Percentiles rank a stretch among this genome's conserved stretches.
Conservation (phyloP, 2,888 invertebrate genomes). For the Ditylenchus weischeri region DNA sequence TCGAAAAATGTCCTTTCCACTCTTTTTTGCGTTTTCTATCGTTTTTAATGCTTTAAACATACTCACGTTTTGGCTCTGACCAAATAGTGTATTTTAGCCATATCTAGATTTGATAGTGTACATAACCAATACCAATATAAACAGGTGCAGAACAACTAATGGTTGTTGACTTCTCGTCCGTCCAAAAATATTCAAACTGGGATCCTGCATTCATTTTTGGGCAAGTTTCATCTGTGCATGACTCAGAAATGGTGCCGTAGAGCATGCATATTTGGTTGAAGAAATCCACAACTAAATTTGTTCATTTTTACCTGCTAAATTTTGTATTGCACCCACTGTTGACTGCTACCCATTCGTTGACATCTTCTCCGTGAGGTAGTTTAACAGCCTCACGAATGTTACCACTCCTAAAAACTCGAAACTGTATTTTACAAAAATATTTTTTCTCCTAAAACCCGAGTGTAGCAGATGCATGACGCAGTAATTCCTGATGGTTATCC, state of each 20-base stretch:
- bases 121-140: slow-evolving; percentile 58
- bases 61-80: no score
- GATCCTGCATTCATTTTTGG: slow-evolving; percentile 85
- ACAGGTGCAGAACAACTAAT: slow-evolving; percentile 96
- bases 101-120: no score
- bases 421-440: background rate
- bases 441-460: slow-evolving; percentile 67
- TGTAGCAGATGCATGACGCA: slow-evolving; percentile 85
- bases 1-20: no score
- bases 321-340: slow-evolving; percentile 76
- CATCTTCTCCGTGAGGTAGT: slow-evolving; percentile 86
- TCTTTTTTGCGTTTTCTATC: no score
- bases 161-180: slow-evolving; percentile 66
- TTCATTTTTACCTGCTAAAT: background rate
- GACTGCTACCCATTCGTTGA: slow-evolving; percentile 99
- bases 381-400: slow-evolving; percentile 84
- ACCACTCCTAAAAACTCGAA: slow-evolving; percentile 68
- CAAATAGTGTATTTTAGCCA: no score
- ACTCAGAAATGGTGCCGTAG: slow-evolving; percentile 98
- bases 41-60: no score
- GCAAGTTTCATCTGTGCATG: slow-evolving; percentile 90
- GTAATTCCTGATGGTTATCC: slow-evolving; percentile 64
- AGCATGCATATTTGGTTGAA: slow-evolving; percentile 99
- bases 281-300: slow-evolving; percentile 84
- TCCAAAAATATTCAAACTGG: slow-evolving; percentile 99